Evolutionary conservation across 64 coral and sea anemone species (phyloP).

Genomic region (Dendronephthya gigantea): DNA sequence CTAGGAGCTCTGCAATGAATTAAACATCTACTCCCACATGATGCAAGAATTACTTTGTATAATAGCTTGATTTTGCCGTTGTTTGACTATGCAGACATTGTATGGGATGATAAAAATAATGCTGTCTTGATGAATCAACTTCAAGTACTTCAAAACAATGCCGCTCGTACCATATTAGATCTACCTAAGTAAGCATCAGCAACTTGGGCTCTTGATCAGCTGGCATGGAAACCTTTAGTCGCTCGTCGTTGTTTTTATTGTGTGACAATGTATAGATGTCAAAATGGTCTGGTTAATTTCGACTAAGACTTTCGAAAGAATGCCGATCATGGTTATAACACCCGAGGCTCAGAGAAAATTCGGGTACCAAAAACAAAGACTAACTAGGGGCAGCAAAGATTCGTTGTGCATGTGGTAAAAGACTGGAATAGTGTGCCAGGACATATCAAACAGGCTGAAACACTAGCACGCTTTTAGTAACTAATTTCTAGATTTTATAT

Average conservation of each 20-base stretch:
- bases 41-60: neutral
- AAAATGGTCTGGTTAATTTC: constrained; percentile 25
- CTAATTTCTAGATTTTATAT: no score
- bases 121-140: neutral
- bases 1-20: neutral
- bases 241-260: constrained; percentile 7
- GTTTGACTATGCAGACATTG: neutral
- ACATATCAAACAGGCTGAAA: no score
- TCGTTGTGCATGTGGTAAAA: neutral
- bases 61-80: constrained; percentile 1
- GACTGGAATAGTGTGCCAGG: neutral
- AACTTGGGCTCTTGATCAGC: neutral
- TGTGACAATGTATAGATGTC: neutral
- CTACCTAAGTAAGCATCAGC: neutral
- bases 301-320: neutral
- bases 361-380: constrained; percentile 17
- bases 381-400: constrained; percentile 26
- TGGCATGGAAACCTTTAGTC: constrained; percentile 19
- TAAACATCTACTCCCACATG: neutral
- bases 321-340: neutral
- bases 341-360: constrained; percentile 10
- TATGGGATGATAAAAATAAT: neutral
- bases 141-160: constrained; percentile 2
- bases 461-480: no score
- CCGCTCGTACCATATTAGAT: neutral